phyloP scores from a whole-genome alignment of 2,797 vertebrate genomes.

The Etheostoma perlongum region DNA sequence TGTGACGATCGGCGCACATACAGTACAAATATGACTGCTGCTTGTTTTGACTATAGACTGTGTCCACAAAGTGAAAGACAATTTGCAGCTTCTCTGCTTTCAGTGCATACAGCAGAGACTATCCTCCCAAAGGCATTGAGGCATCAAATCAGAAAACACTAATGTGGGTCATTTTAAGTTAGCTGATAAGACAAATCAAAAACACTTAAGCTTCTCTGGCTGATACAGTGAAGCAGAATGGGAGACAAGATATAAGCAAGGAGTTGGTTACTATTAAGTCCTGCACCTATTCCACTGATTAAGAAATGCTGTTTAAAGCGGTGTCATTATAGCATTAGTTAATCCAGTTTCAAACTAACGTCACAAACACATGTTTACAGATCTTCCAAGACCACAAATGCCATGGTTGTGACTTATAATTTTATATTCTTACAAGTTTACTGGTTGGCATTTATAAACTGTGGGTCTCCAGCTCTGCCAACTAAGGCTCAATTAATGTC shows the following conservation, averaged over 20 bases:
- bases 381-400: neutral
- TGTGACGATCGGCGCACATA: neutral
- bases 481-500: neutral
- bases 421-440: neutral
- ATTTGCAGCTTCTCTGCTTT: neutral
- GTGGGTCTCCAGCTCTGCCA: neutral
- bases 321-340: neutral
- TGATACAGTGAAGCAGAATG: neutral
- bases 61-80: constrained; percentile 6
- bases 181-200: neutral
- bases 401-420: neutral
- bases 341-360: neutral
- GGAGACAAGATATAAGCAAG: neutral
- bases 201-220: neutral
- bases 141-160: neutral
- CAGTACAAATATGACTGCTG: constrained; percentile 1
- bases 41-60: constrained; percentile 1
- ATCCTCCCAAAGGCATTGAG: neutral
- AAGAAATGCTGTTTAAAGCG: neutral
- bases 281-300: neutral
- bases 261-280: neutral
- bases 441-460: neutral
- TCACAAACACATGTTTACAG: neutral
- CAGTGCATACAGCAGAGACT: neutral
- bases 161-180: neutral